These are phyloP conservation scores for Ornithoptera alexandrae DNA, from an alignment of 2,888 invertebrate species.

Conservation along the genomic window DNA sequence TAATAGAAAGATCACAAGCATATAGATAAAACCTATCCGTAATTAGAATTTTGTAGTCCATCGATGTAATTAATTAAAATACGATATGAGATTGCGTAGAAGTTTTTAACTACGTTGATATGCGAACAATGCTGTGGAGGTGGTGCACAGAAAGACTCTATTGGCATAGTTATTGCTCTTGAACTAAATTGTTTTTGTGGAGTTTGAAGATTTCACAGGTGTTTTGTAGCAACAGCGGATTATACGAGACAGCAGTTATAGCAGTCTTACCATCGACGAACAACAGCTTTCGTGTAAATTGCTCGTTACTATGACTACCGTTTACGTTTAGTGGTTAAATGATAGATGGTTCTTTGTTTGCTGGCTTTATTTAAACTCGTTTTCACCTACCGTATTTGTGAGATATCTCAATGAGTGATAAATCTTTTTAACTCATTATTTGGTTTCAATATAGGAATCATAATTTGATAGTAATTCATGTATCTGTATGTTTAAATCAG, in stretches of 20 bases:
- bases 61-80: slow-evolving; percentile 8
- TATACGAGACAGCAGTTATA: slow-evolving; percentile 6
- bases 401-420: neutral
- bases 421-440: neutral
- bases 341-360: slow-evolving; percentile 7
- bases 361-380: neutral
- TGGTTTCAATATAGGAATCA: neutral
- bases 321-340: slow-evolving; percentile 3
- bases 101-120: slow-evolving; percentile 32
- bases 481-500: too few species aligned
- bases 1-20: slow-evolving; percentile 1
- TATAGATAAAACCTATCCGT: neutral
- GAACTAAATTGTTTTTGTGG: slow-evolving; percentile 51
- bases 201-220: slow-evolving; percentile 21
- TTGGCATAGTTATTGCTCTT: slow-evolving; percentile 37
- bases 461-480: neutral
- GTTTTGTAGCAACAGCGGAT: slow-evolving; percentile 10
- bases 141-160: slow-evolving; percentile 32
- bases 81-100: slow-evolving; percentile 4
- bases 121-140: slow-evolving; percentile 34
- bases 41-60: slow-evolving; percentile 8
- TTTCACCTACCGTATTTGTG: neutral
- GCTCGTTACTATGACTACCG: slow-evolving; percentile 10
- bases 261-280: neutral
- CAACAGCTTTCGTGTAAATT: slow-evolving; percentile 23